These are phyloP conservation scores for Petrophora chlorosata DNA, from an alignment of 2,888 invertebrate species.

Conservation along the genomic window DNA sequence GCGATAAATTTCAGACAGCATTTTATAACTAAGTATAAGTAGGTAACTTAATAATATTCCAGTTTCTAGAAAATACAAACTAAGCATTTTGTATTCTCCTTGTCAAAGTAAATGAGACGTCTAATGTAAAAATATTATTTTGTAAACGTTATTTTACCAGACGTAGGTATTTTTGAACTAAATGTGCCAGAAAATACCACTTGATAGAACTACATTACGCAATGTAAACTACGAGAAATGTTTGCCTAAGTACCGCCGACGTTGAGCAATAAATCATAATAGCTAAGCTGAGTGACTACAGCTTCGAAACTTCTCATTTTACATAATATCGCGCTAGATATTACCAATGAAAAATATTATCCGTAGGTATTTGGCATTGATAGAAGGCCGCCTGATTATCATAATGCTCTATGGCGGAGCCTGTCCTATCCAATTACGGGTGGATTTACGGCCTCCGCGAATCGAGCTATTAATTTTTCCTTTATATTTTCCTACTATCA, in stretches of 20 bases:
- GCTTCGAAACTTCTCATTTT: slow-evolving; percentile 24
- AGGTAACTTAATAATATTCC: too few relatives aligned
- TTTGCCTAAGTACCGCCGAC: slow-evolving; percentile 19
- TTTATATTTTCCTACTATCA: slow-evolving; percentile 34
- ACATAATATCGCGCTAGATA: slow-evolving; percentile 26
- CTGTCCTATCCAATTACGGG: slow-evolving; percentile 44
- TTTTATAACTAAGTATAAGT: too few relatives aligned
- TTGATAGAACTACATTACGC: neutral
- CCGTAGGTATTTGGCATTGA: slow-evolving; percentile 34
- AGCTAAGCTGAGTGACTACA: slow-evolving; percentile 13
- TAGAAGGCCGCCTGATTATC: slow-evolving; percentile 37
- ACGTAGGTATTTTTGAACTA: too few relatives aligned
- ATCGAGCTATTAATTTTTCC: slow-evolving; percentile 43
- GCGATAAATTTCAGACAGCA: too few relatives aligned
- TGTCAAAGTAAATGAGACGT: too few relatives aligned
- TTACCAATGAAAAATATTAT: slow-evolving; percentile 25
- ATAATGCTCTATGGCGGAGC: slow-evolving; percentile 33
- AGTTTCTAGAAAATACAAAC: too few relatives aligned
- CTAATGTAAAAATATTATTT: too few relatives aligned
- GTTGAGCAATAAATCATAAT: slow-evolving; percentile 29
- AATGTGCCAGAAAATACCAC: slow-evolving; percentile 1
- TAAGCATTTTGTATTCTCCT: too few relatives aligned
- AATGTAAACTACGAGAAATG: slow-evolving; percentile 22
- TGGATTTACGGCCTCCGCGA: slow-evolving; percentile 44
- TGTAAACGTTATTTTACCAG: too few relatives aligned